Evolutionary conservation across 2,113 vertebrate species (phyloP).

Genomic region (Gymnocephalus cernua): DNA sequence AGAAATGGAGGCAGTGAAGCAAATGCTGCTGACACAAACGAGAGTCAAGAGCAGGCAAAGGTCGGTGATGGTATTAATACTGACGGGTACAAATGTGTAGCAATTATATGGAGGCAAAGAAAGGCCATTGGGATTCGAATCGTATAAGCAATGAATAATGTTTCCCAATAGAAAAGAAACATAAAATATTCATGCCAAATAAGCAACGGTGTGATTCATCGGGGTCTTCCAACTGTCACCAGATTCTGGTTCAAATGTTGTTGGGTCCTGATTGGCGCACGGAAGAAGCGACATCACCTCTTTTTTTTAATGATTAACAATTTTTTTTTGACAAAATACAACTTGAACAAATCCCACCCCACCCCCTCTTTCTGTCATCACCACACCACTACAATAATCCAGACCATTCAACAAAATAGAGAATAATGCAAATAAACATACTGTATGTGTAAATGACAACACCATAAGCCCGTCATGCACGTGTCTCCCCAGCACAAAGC

Average conservation of each 20-base stretch:
- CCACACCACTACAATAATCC: too few relatives aligned
- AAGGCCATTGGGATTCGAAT: not conserved
- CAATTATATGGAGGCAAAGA: not conserved
- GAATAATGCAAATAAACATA: too few relatives aligned
- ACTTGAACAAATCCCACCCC: too few relatives aligned
- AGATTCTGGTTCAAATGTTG: not conserved
- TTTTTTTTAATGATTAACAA: not conserved
- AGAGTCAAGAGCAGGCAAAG: slow-evolving; percentile 66
- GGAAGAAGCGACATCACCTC: too few relatives aligned
- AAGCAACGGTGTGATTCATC: slow-evolving; percentile 3
- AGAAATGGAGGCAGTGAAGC: slow-evolving; percentile 56
- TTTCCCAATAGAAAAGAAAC: too few relatives aligned
- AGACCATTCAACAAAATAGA: too few relatives aligned
- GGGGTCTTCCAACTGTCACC: not conserved
- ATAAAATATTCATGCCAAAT: not conserved
- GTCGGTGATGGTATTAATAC: slow-evolving; percentile 41
- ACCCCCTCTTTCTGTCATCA: too few relatives aligned
- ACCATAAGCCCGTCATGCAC: too few relatives aligned
- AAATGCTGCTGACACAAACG: slow-evolving; percentile 48
- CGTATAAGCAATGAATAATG: not conserved
- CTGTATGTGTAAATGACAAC: too few relatives aligned
- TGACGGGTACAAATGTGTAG: not conserved
- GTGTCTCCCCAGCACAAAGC: too few relatives aligned
- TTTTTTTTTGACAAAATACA: too few relatives aligned
- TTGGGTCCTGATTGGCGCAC: not conserved